Percentiles rank a stretch among this genome's conserved stretches.
These are phyloP conservation scores for Portevinia maculata DNA, from an alignment of 2,888 invertebrate species.

Conservation along the genomic window DNA sequence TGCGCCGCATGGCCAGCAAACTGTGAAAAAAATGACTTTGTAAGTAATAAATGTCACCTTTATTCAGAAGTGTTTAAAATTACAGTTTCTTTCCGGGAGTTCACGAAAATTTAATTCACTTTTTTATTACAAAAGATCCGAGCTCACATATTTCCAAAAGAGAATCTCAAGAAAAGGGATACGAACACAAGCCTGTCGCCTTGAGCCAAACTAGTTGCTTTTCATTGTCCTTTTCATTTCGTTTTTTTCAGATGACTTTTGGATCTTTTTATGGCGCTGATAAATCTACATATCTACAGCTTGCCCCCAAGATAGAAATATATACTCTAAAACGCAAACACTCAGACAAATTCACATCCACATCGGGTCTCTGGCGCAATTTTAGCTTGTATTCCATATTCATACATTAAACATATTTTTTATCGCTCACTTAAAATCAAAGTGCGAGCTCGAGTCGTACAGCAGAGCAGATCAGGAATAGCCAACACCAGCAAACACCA, in stretches of 20 bases:
- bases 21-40: slow-evolving; percentile 58
- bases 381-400: slow-evolving; percentile 78
- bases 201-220: slow-evolving; percentile 63
- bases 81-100: slow-evolving; percentile 72
- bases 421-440: slow-evolving; percentile 72
- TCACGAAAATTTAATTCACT: slow-evolving; percentile 68
- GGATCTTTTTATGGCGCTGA: slow-evolving; percentile 66
- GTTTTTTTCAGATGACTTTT: slow-evolving; percentile 56
- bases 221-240: slow-evolving; percentile 36
- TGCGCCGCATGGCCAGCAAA: slow-evolving; percentile 27
- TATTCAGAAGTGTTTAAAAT: slow-evolving; percentile 73
- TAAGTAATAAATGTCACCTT: slow-evolving; percentile 73
- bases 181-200: slow-evolving; percentile 51
- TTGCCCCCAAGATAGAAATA: slow-evolving; percentile 37
- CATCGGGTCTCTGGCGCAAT: slow-evolving; percentile 28
- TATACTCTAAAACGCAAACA: background rate
- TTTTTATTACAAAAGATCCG: slow-evolving; percentile 27
- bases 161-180: slow-evolving; percentile 26
- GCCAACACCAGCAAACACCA: slow-evolving; percentile 18
- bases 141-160: slow-evolving; percentile 19
- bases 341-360: slow-evolving; percentile 17
- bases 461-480: slow-evolving; percentile 22
- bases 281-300: slow-evolving; percentile 66
- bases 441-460: slow-evolving; percentile 55
- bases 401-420: slow-evolving; percentile 76